Conservation (phyloP, 2,888 invertebrate genomes). For the Orthosia gothica region DNA sequence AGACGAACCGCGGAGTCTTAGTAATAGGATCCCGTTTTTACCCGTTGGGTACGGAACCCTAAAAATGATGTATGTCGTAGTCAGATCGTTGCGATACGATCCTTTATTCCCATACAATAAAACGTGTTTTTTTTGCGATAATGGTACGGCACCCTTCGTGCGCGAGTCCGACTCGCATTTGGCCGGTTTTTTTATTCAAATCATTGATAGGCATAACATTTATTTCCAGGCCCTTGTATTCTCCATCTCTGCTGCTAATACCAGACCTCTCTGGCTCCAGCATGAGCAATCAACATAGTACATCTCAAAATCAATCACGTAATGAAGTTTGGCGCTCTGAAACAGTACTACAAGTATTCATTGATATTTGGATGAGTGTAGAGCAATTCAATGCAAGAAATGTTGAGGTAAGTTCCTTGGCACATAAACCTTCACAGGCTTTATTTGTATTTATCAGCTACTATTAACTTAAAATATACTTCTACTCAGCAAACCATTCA, state of each 20-base stretch:
- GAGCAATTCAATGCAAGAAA: slow-evolving; percentile 84
- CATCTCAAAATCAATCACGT: slow-evolving; percentile 92
- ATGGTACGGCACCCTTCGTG: too few species aligned
- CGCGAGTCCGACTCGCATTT: too few species aligned
- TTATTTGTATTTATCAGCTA: neutral
- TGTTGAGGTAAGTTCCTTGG: slow-evolving; percentile 78
- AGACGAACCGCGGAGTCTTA: too few species aligned
- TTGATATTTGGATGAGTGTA: slow-evolving; percentile 95
- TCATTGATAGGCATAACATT: slow-evolving; percentile 2
- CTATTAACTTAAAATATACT: neutral
- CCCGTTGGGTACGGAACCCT: too few species aligned
- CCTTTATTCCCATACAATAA: too few species aligned
- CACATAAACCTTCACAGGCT: neutral
- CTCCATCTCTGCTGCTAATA: slow-evolving; percentile 85
- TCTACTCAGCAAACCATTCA: too few species aligned
- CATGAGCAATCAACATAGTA: slow-evolving; percentile 80
- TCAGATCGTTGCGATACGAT: too few species aligned
- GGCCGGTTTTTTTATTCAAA: neutral
- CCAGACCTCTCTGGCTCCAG: slow-evolving; percentile 88
- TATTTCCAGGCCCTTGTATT: slow-evolving; percentile 82
- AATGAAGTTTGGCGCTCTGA: slow-evolving; percentile 97
- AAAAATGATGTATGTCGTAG: too few species aligned
- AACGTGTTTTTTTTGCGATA: too few species aligned
- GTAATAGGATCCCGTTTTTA: too few species aligned
- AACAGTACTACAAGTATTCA: slow-evolving; percentile 95